phyloP scores from a whole-genome alignment of 2,797 vertebrate genomes.

The Myiotriccus ornatus region DNA sequence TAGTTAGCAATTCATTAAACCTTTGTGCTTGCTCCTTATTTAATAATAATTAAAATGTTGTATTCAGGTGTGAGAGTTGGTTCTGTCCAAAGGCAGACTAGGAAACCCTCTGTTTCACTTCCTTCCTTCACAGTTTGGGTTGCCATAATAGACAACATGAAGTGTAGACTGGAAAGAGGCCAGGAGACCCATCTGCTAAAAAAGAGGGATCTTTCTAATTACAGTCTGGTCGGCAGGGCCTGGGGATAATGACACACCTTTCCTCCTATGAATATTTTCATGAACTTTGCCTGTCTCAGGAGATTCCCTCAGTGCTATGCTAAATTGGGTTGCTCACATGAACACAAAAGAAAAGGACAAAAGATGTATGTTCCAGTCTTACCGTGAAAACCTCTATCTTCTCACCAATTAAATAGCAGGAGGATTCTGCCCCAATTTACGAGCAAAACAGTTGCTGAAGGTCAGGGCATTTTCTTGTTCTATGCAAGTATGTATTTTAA shows the following conservation, averaged over 20 bases:
- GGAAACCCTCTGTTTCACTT: neutral
- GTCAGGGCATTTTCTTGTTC: neutral
- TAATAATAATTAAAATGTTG: fast-evolving
- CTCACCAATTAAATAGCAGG: neutral
- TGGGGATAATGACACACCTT: slow-evolving; percentile 51
- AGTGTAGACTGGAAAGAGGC: slow-evolving; percentile 56
- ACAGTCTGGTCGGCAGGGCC: slow-evolving; percentile 2
- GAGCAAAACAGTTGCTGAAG: neutral
- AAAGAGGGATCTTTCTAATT: slow-evolving; percentile 65
- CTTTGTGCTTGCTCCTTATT: neutral
- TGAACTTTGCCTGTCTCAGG: slow-evolving; percentile 49
- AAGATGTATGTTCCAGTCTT: neutral
- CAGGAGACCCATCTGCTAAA: slow-evolving; percentile 69
- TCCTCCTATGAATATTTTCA: slow-evolving; percentile 66
- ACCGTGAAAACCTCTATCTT: neutral
- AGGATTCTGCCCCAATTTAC: neutral
- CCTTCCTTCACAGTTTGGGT: neutral
- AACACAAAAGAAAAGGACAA: slow-evolving; percentile 22
- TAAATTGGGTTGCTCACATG: slow-evolving; percentile 27
- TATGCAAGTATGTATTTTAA: neutral
- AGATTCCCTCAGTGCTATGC: slow-evolving; percentile 26
- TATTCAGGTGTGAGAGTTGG: fast-evolving
- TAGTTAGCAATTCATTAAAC: neutral
- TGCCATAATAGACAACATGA: slow-evolving; percentile 8
- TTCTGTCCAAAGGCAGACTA: neutral